These are phyloP conservation scores for Ceraclea dissimilis DNA, from an alignment of 2,888 invertebrate species.

Conservation along the genomic window DNA sequence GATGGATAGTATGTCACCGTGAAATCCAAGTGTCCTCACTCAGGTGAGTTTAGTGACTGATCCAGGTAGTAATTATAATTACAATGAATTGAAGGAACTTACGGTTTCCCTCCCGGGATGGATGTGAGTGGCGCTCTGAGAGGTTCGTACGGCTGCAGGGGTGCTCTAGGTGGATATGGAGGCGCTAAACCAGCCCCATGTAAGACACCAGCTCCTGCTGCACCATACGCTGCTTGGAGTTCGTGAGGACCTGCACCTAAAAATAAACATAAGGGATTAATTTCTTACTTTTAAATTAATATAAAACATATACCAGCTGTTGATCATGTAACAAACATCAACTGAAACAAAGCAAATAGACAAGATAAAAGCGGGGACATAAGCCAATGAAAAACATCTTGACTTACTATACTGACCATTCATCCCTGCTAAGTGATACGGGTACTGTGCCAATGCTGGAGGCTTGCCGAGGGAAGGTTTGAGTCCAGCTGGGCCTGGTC, in stretches of 20 bases:
- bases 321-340: no score
- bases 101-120: constrained; percentile 83
- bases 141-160: constrained; percentile 46
- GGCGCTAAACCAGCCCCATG: constrained; percentile 44
- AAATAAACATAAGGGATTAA: constrained; percentile 5
- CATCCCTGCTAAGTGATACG: constrained; percentile 49
- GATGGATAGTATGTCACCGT: no score
- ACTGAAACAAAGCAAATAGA: no score
- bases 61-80: no score
- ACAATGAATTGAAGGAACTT: no score
- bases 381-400: background rate
- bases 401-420: constrained; percentile 38
- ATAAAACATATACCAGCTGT: no score
- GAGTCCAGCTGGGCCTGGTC: constrained; percentile 42
- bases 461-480: constrained; percentile 49
- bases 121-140: constrained; percentile 49
- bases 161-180: constrained; percentile 46
- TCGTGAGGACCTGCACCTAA: constrained; percentile 53
- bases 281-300: no score
- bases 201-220: constrained; percentile 48
- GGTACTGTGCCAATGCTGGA: constrained; percentile 53
- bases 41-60: no score
- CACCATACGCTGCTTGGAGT: constrained; percentile 48
- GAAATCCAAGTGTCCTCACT: no score
- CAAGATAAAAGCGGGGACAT: no score